A percentile compares a stretch with the other conserved stretches of the same genome.
Evolutionary conservation across 2,113 vertebrate genomes (phyloP).

Genomic region (Rhea americana): DNA sequence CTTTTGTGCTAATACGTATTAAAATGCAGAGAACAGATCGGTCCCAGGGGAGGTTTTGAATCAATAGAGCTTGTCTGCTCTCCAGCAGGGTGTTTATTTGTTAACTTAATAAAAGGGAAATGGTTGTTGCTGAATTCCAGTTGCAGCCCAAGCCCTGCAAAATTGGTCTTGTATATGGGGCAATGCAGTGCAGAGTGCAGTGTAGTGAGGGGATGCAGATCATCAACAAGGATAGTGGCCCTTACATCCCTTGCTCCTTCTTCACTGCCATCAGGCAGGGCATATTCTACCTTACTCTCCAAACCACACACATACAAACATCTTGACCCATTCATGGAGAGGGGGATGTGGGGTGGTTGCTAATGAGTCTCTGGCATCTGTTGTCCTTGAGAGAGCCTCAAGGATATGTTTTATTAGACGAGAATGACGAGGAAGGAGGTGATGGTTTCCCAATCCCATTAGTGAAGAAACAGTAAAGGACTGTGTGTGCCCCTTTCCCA

Average conservation of each 20-base stretch:
- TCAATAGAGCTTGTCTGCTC: constrained; percentile 22
- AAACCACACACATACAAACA: accelerated
- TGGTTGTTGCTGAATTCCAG: background rate
- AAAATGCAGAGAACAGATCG: constrained; percentile 43
- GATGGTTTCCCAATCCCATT: background rate
- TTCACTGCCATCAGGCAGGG: background rate
- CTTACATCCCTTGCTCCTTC: background rate
- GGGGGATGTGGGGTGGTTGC: accelerated
- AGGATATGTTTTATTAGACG: accelerated
- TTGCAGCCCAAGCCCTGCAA: background rate
- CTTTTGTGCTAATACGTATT: constrained; percentile 18
- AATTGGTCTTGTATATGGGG: background rate
- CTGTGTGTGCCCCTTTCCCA: accelerated
- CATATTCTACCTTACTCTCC: accelerated
- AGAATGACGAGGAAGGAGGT: background rate
- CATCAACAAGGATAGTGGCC: background rate
- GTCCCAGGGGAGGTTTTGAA: constrained; percentile 6
- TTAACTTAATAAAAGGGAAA: constrained; percentile 8
- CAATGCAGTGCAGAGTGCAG: background rate
- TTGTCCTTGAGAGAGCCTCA: background rate
- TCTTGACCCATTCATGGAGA: accelerated
- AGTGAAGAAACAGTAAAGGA: background rate
- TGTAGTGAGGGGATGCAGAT: background rate
- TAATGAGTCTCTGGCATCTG: background rate
- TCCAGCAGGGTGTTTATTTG: constrained; percentile 6